Conservation (phyloP, 1,140 invertebrate genomes). For the Drosophila setifemur region DNA sequence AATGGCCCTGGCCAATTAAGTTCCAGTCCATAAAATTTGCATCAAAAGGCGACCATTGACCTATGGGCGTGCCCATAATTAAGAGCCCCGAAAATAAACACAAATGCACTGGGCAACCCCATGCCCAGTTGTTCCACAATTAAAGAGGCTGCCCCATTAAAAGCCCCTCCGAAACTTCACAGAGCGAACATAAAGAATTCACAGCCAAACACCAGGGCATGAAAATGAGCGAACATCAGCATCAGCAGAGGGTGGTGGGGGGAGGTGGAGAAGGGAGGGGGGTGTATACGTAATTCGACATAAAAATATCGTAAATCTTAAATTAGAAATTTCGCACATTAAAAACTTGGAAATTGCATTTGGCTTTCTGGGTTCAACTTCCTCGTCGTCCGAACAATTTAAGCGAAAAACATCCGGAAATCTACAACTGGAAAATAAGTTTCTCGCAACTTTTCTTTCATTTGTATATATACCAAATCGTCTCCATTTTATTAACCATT, state of each 20-base stretch:
- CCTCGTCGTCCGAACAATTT: slow-evolving; percentile 28
- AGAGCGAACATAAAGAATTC: slow-evolving; percentile 51
- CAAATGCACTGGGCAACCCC: slow-evolving; percentile 22
- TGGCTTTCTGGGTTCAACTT: slow-evolving; percentile 51
- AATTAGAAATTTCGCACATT: slow-evolving; percentile 81
- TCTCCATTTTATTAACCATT: no score
- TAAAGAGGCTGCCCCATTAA: slow-evolving; percentile 56
- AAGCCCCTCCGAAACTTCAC: slow-evolving; percentile 49
- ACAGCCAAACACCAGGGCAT: slow-evolving; percentile 65
- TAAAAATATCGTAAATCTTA: slow-evolving; percentile 81
- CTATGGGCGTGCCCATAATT: slow-evolving; percentile 51
- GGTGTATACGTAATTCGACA: slow-evolving; percentile 68
- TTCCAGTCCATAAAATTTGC: slow-evolving; percentile 73
- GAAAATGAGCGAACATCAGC: slow-evolving; percentile 72
- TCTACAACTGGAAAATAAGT: not conserved
- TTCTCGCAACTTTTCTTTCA: no score
- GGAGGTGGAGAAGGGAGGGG: not conserved
- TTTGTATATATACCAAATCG: no score
- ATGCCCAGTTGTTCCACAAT: slow-evolving; percentile 42
- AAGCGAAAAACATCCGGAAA: slow-evolving; percentile 54
- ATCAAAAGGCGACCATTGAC: slow-evolving; percentile 54
- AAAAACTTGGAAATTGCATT: slow-evolving; percentile 81
- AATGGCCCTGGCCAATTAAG: slow-evolving; percentile 58
- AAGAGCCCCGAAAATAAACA: slow-evolving; percentile 52
- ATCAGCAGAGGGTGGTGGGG: not conserved